These are phyloP conservation scores for Pomatostomus ruficeps DNA, from an alignment of 2,113 vertebrate genomes.

Conservation along the genomic window DNA sequence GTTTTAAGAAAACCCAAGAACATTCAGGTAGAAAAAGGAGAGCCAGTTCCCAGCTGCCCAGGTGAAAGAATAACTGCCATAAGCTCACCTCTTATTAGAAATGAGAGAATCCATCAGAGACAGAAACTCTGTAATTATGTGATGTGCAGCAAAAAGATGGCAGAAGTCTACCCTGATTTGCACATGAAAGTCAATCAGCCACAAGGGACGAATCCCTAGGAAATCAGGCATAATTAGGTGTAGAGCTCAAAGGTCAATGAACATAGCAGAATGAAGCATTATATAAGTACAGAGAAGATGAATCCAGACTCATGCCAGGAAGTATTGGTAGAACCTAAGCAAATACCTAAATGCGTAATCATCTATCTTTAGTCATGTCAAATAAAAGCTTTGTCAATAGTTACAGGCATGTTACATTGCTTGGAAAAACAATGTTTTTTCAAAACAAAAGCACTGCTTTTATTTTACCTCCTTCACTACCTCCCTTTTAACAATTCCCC, in stretches of 20 bases:
- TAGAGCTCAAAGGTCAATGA: constrained; percentile 8
- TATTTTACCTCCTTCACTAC: neutral
- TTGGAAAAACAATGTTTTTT: constrained; percentile 6
- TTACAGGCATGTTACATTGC: neutral
- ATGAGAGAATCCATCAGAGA: neutral
- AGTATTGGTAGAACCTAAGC: neutral
- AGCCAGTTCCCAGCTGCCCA: neutral
- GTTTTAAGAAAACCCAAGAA: neutral
- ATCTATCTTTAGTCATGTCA: neutral
- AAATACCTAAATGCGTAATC: constrained; percentile 44
- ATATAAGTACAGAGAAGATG: neutral
- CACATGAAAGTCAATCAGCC: neutral
- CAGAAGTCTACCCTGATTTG: neutral
- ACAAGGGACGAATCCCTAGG: rapidly evolving
- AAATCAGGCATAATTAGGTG: neutral
- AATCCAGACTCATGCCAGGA: neutral
- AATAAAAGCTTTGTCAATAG: constrained; percentile 53
- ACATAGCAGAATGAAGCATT: neutral
- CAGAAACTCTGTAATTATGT: neutral
- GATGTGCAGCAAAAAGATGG: neutral
- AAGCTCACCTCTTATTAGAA: neutral
- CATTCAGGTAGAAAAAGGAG: neutral
- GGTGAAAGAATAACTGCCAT: neutral
- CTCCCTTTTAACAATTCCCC: neutral
- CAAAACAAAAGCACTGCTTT: constrained; percentile 4